Conservation (phyloP, 1,140 invertebrate species). For the Lepeophtheirus salmonis region DNA sequence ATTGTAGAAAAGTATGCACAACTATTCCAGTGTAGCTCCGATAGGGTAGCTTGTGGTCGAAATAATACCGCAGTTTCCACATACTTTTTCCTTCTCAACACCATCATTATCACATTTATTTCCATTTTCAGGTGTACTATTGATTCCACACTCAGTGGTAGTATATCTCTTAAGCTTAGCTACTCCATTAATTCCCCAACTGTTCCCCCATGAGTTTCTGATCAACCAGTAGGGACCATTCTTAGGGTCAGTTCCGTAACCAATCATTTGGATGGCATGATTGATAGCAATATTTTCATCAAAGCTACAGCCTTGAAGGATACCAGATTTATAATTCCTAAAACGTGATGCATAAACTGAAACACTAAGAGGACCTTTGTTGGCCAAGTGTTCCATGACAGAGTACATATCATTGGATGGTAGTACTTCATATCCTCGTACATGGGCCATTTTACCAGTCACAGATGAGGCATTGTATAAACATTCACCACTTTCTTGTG, state of each 20-base stretch:
- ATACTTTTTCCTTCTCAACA: constrained; percentile 10
- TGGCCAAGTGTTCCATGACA: constrained; percentile 16
- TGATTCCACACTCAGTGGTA: constrained; percentile 35
- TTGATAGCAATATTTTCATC: constrained; percentile 32
- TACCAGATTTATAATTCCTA: constrained; percentile 4
- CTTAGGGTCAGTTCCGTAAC: constrained; percentile 24
- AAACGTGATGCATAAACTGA: constrained; percentile 20
- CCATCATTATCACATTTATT: constrained; percentile 11
- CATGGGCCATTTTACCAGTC: neutral
- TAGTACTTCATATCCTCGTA: constrained; percentile 25
- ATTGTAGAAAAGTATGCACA: too few relatives aligned
- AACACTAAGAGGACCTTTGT: constrained; percentile 16
- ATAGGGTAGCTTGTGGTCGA: constrained; percentile 9
- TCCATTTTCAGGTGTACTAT: constrained; percentile 30
- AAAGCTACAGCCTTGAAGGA: constrained; percentile 11
- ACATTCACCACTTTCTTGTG: neutral
- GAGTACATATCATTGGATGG: constrained; percentile 19
- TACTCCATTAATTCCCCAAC: constrained; percentile 37
- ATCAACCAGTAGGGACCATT: constrained; percentile 36
- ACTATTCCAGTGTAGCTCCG: too few relatives aligned
- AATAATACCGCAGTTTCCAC: constrained; percentile 13
- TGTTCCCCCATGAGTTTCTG: constrained; percentile 31
- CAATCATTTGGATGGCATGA: constrained; percentile 27
- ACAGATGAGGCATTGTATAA: neutral
- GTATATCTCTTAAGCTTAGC: constrained; percentile 32